Base-by-base conservation (phyloP, 1,140 invertebrate species). In the Lepidurus couesii region DNA sequence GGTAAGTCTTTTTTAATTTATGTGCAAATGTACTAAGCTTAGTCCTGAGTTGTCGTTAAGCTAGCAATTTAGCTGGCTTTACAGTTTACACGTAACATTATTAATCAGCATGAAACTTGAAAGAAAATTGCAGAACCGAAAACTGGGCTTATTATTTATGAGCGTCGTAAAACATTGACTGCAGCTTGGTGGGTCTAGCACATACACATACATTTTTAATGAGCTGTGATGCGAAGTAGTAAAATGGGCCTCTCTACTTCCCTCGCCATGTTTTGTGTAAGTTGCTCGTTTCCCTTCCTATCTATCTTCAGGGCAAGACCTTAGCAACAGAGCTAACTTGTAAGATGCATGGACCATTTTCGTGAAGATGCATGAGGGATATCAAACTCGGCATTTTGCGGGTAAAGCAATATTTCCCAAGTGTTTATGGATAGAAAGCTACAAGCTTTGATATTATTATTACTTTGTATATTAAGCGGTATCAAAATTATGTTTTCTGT, bases 231-330 rank as follows among this genome's bases (percentile, higher is more conserved):
- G 53, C 21, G 53, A 65, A 65, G 21, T 65, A 65, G 4, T 21
- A 65, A 21, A 65, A 65, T 13, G 53, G 53, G 53, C 53, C 53
- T 65, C 47, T 65, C 53, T 65, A 21, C 21, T 11, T 65, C 21
- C 6, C 53, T 16, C 53, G 53, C 53, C 53, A 65, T 65, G 53
- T 65, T 65, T 65, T n/a, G 53, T 65, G 53, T 65, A 34, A 34
- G 34, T 34, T 34, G 53, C 21, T 65, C 9, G 4, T 21, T 65
- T 21, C 53, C 21, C 21, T 65, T n/a, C n/a, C 53, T 34, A 34
- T 34, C 53, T 65, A n/a, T 65, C 47, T 65, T 21, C 13, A 65
- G 47, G 47, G 47, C 47, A 65, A 65, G 8, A 65, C 53, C 53
- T 65, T 65, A 65, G 53, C 53, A 65, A 65, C 53, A 65, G 53